These are phyloP conservation scores for Nyleta sp. DNA, from an alignment of 2,888 invertebrate genomes.

Conservation along the genomic window DNA sequence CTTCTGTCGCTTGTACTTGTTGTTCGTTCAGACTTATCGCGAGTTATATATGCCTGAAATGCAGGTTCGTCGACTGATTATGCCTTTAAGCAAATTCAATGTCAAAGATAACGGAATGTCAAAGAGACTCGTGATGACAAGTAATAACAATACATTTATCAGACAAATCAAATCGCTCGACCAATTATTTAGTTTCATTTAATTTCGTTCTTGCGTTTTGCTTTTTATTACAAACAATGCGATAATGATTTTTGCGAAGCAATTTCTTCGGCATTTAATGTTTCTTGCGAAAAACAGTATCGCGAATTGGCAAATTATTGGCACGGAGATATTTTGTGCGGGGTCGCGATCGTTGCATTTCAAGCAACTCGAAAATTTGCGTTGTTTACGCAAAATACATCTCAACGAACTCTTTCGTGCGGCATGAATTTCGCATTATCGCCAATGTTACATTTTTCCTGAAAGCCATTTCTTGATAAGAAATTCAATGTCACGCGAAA, in stretches of 20 bases:
- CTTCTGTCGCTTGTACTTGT: conserved; percentile 39
- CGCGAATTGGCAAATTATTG: no score
- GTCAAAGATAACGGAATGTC: conserved; percentile 72
- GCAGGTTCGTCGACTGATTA: conserved; percentile 68
- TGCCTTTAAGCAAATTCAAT: conserved; percentile 70
- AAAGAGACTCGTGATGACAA: conserved; percentile 55
- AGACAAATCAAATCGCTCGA: conserved; percentile 43
- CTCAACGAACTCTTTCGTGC: conserved; percentile 10
- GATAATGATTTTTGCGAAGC: no score
- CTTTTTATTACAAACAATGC: no score
- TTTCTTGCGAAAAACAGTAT: no score
- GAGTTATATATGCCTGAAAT: conserved; percentile 57
- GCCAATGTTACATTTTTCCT: conserved; percentile 35
- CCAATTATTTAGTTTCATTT: conserved; percentile 20
- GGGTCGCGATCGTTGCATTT: no score
- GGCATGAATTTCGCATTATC: conserved; percentile 33
- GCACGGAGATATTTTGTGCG: no score
- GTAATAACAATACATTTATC: conserved; percentile 61
- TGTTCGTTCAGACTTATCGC: conserved; percentile 54
- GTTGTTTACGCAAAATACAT: no score
- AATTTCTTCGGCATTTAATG: no score
- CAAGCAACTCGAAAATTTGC: no score
- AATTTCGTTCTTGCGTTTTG: no score
- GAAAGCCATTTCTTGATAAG: conserved; percentile 38
- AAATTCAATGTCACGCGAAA: conserved; percentile 50